Evolutionary conservation across 2,888 invertebrate species (phyloP), one percentile per base, ranked within the genome.

Genomic region (Ochropleura leucogaster): DNA sequence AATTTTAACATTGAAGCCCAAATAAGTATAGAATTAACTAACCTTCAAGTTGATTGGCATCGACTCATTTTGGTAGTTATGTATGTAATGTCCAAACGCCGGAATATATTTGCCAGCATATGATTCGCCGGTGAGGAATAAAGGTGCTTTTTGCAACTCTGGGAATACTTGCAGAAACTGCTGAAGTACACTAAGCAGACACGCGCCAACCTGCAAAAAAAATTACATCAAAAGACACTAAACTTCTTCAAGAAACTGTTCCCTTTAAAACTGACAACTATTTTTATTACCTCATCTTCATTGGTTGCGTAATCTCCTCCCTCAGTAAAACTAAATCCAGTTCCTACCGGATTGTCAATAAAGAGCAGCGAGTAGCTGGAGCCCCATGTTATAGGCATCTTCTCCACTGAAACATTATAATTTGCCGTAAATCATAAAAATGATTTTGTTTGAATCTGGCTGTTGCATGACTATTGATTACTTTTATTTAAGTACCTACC

Each of bases 321-420:
- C 18, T 65, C 66, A 18, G 18, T 68, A 14, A 65, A 68, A 46
- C 68, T 68, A 68, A 68, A 68, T 6, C 97, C 95, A 57, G 95
- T 93, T 14, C 97, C 96, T 42, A 97, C 97, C 5, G 97, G 97
- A 85, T 97, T 97, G 83, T 97, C 97, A 77, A 97, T 95, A 88
- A 96, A 97, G 9, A 97, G 82, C 81, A 97, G 88, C 44, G 96
- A 95, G 85, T 95, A 96, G 55, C 94, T 92, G 63, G 90, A 92
- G 75, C 94, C 95, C 97, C 6, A 75, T 14, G 74, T 69, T n/a
- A 79, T 51, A 46, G 80, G 75, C 75, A 42, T 75, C 60, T 73
- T 80, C 47, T 77, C 67, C 49, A 51, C 85, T 83, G n/a, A 67
- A 74, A 75, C 3, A 16, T 59, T 8, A 20, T 30, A 30, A 30